Base-by-base conservation (phyloP, 1,140 invertebrate genomes). In the Potamilus streckersoni region DNA sequence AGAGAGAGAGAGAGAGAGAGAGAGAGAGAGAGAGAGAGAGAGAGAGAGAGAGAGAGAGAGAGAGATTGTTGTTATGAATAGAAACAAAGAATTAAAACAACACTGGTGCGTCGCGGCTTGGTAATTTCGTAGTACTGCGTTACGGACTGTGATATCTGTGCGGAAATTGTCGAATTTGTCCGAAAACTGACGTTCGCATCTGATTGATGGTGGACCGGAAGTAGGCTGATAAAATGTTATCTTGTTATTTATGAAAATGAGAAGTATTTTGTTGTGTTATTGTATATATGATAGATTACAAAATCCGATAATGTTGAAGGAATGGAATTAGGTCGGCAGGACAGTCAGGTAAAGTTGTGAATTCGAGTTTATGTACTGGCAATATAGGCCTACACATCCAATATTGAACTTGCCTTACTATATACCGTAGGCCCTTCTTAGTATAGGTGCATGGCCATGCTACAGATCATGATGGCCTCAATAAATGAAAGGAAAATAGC, bases 251-350 rank as follows among this genome's bases (percentile, higher is more conserved):
- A 57, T 59, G 56, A 75, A 76, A 74, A 79, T 74, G 64, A 79
- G 68, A 73, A 66, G 64, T 68, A 31, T 70, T 65, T 73, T 72
- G 68, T 58, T 27, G 59, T 56, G 60, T 19, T 68, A 64, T 66
- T 59, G 56, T 56, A 58, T 60, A 64, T 69, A 60, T 58, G 64
- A 79, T 70, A 71, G 61, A 62, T 66, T 49, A 69, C 63, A 58
- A 71, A 58, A 62, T 61, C 65, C n/a, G 60, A 73, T 77, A 68
- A 75, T 78, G 76, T 68, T 70, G 55, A 72, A 80, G 80, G 75
- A 78, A 85, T 85, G 83, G 83, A 83, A 77, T 62, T 79, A 77
- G 82, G 69, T 71, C 77, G 79, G 65, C 80, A 78, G 69, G 83
- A 85, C 67, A 74, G 76, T 75, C 83, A 84, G 82, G 83, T 84